phyloP scores from a whole-genome alignment of 2,888 invertebrate genomes.

The Temnothorax ravouxi region DNA sequence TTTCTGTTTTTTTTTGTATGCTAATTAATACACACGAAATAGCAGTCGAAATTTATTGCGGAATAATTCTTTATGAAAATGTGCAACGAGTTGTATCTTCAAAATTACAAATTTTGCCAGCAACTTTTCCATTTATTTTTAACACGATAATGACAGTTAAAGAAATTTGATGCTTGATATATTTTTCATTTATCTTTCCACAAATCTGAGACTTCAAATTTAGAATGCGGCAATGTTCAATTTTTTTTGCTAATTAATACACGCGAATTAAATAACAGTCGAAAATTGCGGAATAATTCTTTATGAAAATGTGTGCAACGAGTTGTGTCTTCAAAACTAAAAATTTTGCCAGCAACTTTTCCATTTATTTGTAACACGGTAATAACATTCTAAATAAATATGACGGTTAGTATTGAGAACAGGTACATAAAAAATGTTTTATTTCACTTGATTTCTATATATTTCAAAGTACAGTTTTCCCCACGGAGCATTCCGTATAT shows the following conservation, averaged over 20 bases:
- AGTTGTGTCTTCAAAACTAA: not conserved
- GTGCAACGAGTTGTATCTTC: not conserved
- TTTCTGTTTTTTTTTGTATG: not conserved
- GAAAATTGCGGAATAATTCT: not conserved
- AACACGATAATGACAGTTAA: not conserved
- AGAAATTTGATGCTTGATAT: too few species aligned
- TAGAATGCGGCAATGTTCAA: not conserved
- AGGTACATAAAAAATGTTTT: not conserved
- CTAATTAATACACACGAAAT: not conserved
- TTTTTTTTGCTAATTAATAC: not conserved
- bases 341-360: not conserved
- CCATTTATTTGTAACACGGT: not conserved
- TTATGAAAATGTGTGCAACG: not conserved
- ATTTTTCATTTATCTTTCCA: too few species aligned
- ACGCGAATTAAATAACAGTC: not conserved
- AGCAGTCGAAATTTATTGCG: not conserved
- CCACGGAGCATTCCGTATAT: too few species aligned
- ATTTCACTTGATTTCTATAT: not conserved
- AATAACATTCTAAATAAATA: conserved; percentile 1
- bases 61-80: not conserved
- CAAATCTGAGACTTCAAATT: not conserved
- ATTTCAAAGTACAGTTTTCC: not conserved
- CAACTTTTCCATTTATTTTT: not conserved
- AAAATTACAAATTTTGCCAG: not conserved
- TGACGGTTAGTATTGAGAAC: not conserved